phyloP scores from a whole-genome alignment of 2,113 vertebrate species.

The Pelobates fuscus region DNA sequence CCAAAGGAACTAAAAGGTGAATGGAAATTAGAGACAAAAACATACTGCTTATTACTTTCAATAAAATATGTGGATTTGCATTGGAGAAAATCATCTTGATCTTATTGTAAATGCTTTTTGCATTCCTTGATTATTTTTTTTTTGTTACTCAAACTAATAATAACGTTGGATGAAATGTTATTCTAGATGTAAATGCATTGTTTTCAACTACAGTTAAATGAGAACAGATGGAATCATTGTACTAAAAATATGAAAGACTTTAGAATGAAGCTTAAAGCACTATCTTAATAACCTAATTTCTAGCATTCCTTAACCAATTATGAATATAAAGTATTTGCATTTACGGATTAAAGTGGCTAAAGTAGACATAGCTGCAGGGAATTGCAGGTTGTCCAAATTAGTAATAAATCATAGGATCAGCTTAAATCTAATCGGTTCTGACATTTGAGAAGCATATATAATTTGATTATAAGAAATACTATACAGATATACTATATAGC shows the following conservation, averaged over 20 bases:
- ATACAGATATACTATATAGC: too few species aligned
- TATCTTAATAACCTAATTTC: not conserved
- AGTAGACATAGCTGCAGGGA: constrained; percentile 9
- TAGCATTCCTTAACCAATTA: constrained; percentile 38
- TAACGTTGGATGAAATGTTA: not conserved
- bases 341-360: constrained; percentile 24
- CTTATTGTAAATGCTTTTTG: too few species aligned
- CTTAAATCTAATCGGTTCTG: constrained; percentile 20
- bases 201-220: constrained; percentile 40
- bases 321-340: constrained; percentile 19
- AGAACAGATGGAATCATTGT: constrained; percentile 15
- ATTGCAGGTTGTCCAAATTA: constrained; percentile 19
- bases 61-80: too few species aligned
- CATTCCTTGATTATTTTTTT: too few species aligned
- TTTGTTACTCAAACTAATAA: too few species aligned
- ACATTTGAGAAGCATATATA: not conserved
- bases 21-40: too few species aligned
- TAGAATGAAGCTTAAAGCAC: constrained; percentile 12
- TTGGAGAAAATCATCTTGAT: too few species aligned
- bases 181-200: constrained; percentile 14
- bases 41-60: too few species aligned
- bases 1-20: too few species aligned
- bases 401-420: constrained; percentile 18
- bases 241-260: constrained; percentile 13
- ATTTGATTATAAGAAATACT: not conserved